Conservation (phyloP, 1,140 invertebrate genomes). For the Scylla paramamosain region DNA sequence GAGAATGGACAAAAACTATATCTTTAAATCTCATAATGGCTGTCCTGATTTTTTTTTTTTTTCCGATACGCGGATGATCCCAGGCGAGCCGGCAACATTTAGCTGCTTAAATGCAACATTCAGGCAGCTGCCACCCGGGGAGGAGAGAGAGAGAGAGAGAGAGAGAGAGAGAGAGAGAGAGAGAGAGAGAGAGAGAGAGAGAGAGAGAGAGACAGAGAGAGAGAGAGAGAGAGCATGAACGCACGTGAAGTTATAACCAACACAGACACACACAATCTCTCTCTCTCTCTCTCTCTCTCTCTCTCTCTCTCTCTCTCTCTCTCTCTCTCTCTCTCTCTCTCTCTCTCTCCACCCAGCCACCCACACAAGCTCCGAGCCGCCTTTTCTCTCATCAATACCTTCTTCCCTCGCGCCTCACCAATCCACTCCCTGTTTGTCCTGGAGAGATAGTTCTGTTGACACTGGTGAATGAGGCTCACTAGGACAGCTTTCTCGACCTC, state of each 20-base stretch:
- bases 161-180: constrained; percentile 20
- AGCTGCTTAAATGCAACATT: neutral
- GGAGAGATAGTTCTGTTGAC: neutral
- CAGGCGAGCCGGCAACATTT: neutral
- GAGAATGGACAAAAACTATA: neutral
- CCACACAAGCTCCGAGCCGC: too few relatives aligned
- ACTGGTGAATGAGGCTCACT: neutral
- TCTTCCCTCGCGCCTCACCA: neutral
- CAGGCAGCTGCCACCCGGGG: neutral
- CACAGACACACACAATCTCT: neutral
- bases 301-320: neutral
- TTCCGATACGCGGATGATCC: neutral
- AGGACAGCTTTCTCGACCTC: neutral
- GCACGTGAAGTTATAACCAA: neutral
- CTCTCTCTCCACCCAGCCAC: too few relatives aligned
- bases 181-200: constrained; percentile 20
- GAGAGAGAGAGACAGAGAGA: neutral
- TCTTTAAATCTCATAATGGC: neutral
- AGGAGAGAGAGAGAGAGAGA: neutral
- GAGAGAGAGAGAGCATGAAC: neutral
- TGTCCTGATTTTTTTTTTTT: neutral
- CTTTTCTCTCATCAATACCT: neutral
- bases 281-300: neutral
- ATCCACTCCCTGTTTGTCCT: constrained; percentile 10
- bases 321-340: neutral